These are phyloP conservation scores for Drosophila formosana DNA, from an alignment of 2,888 invertebrate genomes.

Conservation along the genomic window DNA sequence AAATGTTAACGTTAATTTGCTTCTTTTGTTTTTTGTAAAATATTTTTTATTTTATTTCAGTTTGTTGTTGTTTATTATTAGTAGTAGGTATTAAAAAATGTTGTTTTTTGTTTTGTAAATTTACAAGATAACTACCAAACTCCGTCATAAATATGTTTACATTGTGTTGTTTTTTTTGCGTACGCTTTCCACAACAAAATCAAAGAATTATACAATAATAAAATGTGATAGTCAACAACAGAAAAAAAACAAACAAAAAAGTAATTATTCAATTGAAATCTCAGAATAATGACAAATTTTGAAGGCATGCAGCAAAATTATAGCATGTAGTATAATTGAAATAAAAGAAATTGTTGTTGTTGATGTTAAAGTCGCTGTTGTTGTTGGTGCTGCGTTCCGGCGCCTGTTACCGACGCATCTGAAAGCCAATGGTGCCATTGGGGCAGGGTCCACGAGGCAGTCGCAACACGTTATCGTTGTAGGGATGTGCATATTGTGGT, in stretches of 20 bases:
- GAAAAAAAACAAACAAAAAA: constrained; percentile 30
- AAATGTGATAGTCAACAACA: constrained; percentile 33
- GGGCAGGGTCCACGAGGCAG: constrained; percentile 93
- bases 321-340: constrained; percentile 42
- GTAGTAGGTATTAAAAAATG: constrained; percentile 68
- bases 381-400: constrained; percentile 15
- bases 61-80: constrained; percentile 51
- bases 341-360: constrained; percentile 16
- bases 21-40: constrained; percentile 46
- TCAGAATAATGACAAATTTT: constrained; percentile 46
- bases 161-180: constrained; percentile 27
- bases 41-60: constrained; percentile 50
- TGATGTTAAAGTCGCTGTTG: not conserved
- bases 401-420: constrained; percentile 87
- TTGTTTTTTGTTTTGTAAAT: constrained; percentile 66
- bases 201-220: constrained; percentile 32
- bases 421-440: constrained; percentile 91
- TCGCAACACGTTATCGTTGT: constrained; percentile 87
- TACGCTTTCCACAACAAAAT: constrained; percentile 24
- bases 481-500: constrained; percentile 57
- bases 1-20: constrained; percentile 1
- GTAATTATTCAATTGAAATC: constrained; percentile 43
- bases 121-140: constrained; percentile 74
- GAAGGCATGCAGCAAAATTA: constrained; percentile 36
- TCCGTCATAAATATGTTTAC: constrained; percentile 69